These are phyloP conservation scores for Periplaneta americana DNA, from an alignment of 1,140 invertebrate genomes.

Conservation along the genomic window DNA sequence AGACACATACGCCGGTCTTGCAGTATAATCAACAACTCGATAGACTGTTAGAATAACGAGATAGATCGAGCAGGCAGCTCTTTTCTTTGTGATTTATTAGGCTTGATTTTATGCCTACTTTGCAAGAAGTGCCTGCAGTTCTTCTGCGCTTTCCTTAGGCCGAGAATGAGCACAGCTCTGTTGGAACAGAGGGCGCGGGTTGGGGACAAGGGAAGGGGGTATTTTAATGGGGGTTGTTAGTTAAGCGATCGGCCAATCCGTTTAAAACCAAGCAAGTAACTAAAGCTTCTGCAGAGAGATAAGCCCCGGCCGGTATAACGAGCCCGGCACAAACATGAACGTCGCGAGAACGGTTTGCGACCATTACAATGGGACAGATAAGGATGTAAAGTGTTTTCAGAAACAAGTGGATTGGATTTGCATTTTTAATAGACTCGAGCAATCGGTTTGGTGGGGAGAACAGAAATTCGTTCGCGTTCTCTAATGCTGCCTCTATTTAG, in stretches of 20 bases:
- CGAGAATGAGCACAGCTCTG: background rate
- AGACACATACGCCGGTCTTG: too few species aligned
- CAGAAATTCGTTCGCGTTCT: too few species aligned
- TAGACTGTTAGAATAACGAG: background rate
- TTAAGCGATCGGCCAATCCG: background rate
- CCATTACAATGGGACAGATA: background rate
- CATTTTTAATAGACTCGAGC: too few species aligned
- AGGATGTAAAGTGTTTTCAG: background rate
- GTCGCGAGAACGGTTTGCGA: background rate
- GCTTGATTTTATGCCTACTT: background rate
- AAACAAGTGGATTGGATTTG: too few species aligned
- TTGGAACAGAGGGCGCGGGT: background rate
- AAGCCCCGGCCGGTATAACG: background rate
- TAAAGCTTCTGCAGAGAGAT: background rate
- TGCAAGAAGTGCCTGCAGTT: background rate
- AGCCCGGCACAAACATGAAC: background rate
- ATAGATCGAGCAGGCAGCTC: background rate
- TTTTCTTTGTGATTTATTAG: background rate
- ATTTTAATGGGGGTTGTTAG: background rate
- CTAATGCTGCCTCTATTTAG: too few species aligned
- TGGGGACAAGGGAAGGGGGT: background rate
- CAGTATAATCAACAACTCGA: background rate
- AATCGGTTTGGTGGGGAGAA: too few species aligned
- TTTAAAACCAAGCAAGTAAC: background rate
- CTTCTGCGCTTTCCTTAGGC: background rate